Evolutionary conservation across 2,888 invertebrate species (phyloP), one percentile per base, ranked within the genome.

Genomic region (Metellina segmentata): DNA sequence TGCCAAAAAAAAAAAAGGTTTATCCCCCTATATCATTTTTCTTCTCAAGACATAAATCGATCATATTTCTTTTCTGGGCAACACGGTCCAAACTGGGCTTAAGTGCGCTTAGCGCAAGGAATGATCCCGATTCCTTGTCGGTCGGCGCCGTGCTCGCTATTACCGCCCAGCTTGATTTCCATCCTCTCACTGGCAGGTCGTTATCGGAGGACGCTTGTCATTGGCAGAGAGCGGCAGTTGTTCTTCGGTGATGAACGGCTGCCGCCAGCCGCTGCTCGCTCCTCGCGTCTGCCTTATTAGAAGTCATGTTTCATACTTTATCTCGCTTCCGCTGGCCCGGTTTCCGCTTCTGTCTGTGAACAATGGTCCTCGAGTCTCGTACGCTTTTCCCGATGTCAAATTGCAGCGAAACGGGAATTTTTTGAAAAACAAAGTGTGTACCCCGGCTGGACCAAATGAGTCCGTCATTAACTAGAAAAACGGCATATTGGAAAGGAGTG

Each of bases 241-340:
- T 88, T 74, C 86, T 13, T 34, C 74, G 74, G 69, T 88, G 88
- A 88, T 81, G 88, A 88, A 88, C 75, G 87, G 81, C 81, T 7
- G 71, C n/a, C 61, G 71, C 77, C 69, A 78, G 78, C 81, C 79
- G 87, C 70, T 87, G 61, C 72, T 19, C 72, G 34, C 34, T 34
- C 34, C 4, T 34, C 34, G 34, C 34, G 34, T 34, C 16, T 52
- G 87, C 81, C 81, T 81, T 88, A 81, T 88, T 88, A 88, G 88
- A 88, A 88, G 88, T 88, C 88, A 81, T 88, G 88, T 88, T 88
- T 88, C 88, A 88, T 75, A 81, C 81, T 87, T 81, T 87, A 81
- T 81, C 81, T 75, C 34, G 34, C 34, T 34, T 34, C 34, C 34
- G 34, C 34, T 34, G 34, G 34, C 34, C 34, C 34, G 34, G 34